Evolutionary conservation across 1,140 invertebrate genomes (phyloP), one percentile per base, ranked within the genome.

Genomic region (Linepithema humile): DNA sequence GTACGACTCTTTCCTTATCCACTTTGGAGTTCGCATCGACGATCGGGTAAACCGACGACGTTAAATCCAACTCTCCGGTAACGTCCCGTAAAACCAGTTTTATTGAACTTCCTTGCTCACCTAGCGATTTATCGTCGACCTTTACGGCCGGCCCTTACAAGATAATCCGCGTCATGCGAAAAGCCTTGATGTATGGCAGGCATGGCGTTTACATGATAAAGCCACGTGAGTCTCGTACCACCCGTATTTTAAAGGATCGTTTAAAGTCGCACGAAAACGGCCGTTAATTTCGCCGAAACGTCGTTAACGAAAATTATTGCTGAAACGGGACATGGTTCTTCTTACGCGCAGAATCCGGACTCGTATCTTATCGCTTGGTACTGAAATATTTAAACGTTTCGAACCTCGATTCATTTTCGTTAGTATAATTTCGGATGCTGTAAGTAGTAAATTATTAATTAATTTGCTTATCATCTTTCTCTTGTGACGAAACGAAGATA

Each of bases 41-140:
- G 55, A 73, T 59, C 77, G 43, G 45, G 85, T 86, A 89, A 86
- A 86, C 87, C 70, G 67, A 69, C 75, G 64, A 87, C 50, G 82
- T 91, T 91, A 88, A 91, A 90, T 83, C 83, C 65, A 23, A 50
- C 53, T 83, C 78, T 80, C 43, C 5, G n/a, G 59, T 67, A 73
- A 74, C 78, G 50, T 86, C 60, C 74, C 86, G 77, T 90, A 85
- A 90, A 91, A 88, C 89, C 83, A 88, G 88, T 89, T 88, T 88
- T 75, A 69, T 75, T 83, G 78, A 90, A 90, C 85, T 91, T 88
- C 43, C 74, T 74, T 69, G 67, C 35, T 50, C 26, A 60, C 59
- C 84, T 84, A 78, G 67, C 85, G 85, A 89, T 89, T 85, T 88
- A 89, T 89, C 86, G 72, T 40, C 84, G 75, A 82, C 83, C 84